Conservation (phyloP, 2,113 vertebrate species). For the Atrichornis clamosus region DNA sequence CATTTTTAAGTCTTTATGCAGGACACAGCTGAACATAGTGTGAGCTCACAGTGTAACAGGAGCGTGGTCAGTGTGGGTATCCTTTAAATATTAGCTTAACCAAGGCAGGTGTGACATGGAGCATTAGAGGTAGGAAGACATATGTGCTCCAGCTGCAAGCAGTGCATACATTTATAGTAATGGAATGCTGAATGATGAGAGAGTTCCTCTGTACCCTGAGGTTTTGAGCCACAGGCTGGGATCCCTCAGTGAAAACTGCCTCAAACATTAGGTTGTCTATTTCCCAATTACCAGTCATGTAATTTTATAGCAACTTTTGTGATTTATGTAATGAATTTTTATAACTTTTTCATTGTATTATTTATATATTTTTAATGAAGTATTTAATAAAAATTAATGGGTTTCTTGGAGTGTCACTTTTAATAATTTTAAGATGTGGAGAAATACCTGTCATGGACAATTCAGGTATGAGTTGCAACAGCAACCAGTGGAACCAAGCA, state of each 20-base stretch:
- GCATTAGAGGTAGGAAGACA: neutral
- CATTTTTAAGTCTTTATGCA: neutral
- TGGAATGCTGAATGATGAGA: neutral
- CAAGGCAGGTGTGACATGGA: neutral
- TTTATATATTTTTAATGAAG: neutral
- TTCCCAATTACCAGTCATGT: neutral
- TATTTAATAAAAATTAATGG: neutral
- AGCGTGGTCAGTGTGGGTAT: rapidly evolving
- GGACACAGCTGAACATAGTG: neutral
- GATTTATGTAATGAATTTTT: neutral
- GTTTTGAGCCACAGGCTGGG: neutral
- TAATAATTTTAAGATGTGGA: neutral
- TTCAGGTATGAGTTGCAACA: neutral
- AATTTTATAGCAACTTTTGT: neutral
- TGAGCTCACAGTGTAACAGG: neutral
- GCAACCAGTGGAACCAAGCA: neutral
- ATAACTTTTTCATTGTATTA: neutral
- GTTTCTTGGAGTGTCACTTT: neutral
- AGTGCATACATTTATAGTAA: neutral
- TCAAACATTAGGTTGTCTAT: neutral
- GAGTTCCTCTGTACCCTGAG: neutral
- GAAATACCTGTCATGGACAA: neutral
- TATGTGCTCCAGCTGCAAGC: neutral
- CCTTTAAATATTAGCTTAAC: neutral
- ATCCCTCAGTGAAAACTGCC: neutral